Conservation (phyloP, 2,113 vertebrate species). For the Syrrhaptes paradoxus region DNA sequence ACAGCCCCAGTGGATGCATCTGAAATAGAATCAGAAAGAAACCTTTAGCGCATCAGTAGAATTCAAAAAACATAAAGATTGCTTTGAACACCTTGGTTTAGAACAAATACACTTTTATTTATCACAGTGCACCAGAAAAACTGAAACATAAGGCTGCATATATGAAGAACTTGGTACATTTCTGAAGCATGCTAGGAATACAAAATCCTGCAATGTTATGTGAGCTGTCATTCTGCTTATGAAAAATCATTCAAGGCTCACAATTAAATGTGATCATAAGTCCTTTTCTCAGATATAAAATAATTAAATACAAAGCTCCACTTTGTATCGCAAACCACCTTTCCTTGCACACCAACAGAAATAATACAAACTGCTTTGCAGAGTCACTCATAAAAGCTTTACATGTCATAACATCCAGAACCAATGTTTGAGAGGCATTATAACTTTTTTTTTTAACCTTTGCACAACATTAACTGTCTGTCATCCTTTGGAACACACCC, state of each 20-base stretch:
- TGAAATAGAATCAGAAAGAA: conserved; percentile 65
- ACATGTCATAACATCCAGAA: background rate
- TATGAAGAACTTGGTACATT: background rate
- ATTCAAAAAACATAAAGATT: background rate
- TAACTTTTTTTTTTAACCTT: background rate
- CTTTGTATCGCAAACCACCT: background rate
- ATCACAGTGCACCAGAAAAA: background rate
- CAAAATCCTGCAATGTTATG: background rate
- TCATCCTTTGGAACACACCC: background rate
- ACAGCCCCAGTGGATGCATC: conserved; percentile 98
- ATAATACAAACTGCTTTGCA: background rate
- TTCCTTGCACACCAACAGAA: background rate
- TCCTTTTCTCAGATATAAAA: background rate
- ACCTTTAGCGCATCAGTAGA: background rate
- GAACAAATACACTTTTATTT: background rate
- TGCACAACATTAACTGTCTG: background rate
- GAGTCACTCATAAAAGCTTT: background rate
- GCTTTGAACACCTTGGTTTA: background rate
- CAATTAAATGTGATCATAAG: background rate
- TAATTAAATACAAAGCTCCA: background rate
- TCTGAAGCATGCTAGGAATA: background rate
- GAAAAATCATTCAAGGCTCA: background rate
- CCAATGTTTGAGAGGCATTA: background rate
- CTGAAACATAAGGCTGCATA: background rate
- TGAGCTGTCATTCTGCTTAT: background rate